Evolutionary conservation across 2,113 vertebrate species (phyloP), one percentile per base, ranked within the genome.

Genomic region (Balaeniceps rex): DNA sequence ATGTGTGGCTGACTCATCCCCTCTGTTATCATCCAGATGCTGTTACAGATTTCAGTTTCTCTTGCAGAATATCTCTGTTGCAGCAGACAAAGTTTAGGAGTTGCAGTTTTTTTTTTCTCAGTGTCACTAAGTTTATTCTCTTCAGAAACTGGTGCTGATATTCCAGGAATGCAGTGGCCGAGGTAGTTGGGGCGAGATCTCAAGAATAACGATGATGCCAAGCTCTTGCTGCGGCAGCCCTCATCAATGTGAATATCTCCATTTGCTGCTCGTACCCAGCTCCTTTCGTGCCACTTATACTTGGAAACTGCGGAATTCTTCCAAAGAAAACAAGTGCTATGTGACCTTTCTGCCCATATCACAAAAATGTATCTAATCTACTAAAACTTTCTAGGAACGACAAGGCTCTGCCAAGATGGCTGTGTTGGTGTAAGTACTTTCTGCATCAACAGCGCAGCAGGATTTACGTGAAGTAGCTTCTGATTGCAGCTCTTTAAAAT

Each of bases 1-100:
- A 60, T 49, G 57, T 54, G 75, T 52, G 78, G 9, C 49, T 97
- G 96, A 95, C 78, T 97, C 95, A 97, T 91, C 38, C 71, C 25
- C 57, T 83, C 74, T 93, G 94, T 90, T 95, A 94, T 91, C 91
- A 90, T 96, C 81, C 91, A 95, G 89, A 94, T 97, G 93, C 54
- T 96, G 63, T 68, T 92, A 77, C 58, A 81, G 77, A 94, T 93
- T 91, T 83, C 70, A 91, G 1, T 84, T 94, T 89, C 83, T 92
- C 66, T 94, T 87, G 52, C 65, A 95, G 91, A 89, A 26, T 64
- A 25, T 75, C 36, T 88, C 40, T 95, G 63, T 80, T 87, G 78
- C 63, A 90, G 54, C 17, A 80, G 78, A 29, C 25, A 38, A 91
- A 83, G 34, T 72, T 72, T 44, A 87, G 64, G 46, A 51, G 26